Evolutionary conservation across 1,140 invertebrate species (phyloP).

Genomic region (Arctopsyche grandis): DNA sequence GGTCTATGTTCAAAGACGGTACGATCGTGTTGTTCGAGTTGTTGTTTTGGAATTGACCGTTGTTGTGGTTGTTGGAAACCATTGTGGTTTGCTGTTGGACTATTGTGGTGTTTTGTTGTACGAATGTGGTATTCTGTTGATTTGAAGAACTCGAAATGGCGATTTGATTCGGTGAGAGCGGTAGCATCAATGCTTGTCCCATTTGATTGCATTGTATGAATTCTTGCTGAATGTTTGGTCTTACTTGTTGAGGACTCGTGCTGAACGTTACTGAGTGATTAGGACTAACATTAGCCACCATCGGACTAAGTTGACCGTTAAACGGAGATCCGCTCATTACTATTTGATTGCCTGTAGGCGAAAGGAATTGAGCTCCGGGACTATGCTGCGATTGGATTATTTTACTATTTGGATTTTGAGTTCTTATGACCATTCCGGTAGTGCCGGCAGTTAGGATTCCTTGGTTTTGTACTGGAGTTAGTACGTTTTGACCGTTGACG

Average conservation of each 20-base stretch:
- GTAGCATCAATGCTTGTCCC: slow-evolving; percentile 81
- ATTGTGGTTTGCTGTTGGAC: slow-evolving; percentile 73
- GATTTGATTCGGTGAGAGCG: slow-evolving; percentile 74
- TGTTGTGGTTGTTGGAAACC: slow-evolving; percentile 76
- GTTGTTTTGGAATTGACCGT: slow-evolving; percentile 54
- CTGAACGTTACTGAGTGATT: slow-evolving; percentile 76
- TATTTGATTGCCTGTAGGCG: slow-evolving; percentile 77
- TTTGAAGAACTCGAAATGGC: slow-evolving; percentile 69
- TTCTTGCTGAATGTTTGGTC: slow-evolving; percentile 72
- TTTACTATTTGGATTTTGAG: slow-evolving; percentile 78
- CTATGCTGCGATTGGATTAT: slow-evolving; percentile 76
- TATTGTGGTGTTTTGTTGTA: slow-evolving; percentile 77
- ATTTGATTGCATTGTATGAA: slow-evolving; percentile 77
- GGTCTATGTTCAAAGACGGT: slow-evolving; percentile 67
- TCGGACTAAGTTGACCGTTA: slow-evolving; percentile 81
- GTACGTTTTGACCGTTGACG: slow-evolving; percentile 80
- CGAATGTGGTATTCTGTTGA: slow-evolving; percentile 77
- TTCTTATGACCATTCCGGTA: slow-evolving; percentile 80
- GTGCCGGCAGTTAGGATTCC: slow-evolving; percentile 76
- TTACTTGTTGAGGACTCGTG: slow-evolving; percentile 67
- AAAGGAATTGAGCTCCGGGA: slow-evolving; percentile 76
- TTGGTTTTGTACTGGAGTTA: slow-evolving; percentile 79
- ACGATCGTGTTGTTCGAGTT: slow-evolving; percentile 54
- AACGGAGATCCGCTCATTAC: slow-evolving; percentile 79
- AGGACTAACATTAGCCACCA: slow-evolving; percentile 78